Evolutionary conservation across 2,113 vertebrate genomes (phyloP).

Genomic region (Mirounga angustirostris): DNA sequence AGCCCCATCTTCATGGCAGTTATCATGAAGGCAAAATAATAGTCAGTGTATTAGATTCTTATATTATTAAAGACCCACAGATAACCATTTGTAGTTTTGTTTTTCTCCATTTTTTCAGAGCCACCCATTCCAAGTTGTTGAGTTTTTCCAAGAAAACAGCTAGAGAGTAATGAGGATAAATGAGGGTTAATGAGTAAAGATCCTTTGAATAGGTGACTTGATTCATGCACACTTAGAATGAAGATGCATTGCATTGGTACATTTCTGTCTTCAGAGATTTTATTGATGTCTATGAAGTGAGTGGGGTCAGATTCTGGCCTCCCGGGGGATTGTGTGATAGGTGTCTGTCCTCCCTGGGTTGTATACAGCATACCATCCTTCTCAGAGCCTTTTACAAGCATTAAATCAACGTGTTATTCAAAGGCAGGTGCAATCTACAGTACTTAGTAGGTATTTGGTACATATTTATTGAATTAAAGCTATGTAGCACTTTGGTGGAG

Average conservation of each 20-base stretch:
- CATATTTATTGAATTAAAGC: not conserved
- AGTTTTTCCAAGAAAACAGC: not conserved
- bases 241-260: not conserved
- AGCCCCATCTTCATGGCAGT: not conserved
- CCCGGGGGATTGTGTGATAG: not conserved
- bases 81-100: not conserved
- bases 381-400: not conserved
- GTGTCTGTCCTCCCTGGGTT: not conserved
- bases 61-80: not conserved
- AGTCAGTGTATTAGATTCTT: not conserved
- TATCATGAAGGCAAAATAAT: not conserved
- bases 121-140: not conserved
- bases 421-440: not conserved
- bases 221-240: not conserved
- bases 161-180: not conserved
- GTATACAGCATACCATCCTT: not conserved
- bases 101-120: not conserved
- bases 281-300: not conserved
- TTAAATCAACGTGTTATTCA: not conserved
- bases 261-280: not conserved
- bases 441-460: too few relatives aligned
- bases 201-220: not conserved
- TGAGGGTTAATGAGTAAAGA: not conserved
- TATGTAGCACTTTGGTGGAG: not conserved
- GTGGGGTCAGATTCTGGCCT: not conserved